These are phyloP conservation scores for Poeciliopsis turrubarensis DNA, from an alignment of 2,113 vertebrate genomes.

Conservation along the genomic window DNA sequence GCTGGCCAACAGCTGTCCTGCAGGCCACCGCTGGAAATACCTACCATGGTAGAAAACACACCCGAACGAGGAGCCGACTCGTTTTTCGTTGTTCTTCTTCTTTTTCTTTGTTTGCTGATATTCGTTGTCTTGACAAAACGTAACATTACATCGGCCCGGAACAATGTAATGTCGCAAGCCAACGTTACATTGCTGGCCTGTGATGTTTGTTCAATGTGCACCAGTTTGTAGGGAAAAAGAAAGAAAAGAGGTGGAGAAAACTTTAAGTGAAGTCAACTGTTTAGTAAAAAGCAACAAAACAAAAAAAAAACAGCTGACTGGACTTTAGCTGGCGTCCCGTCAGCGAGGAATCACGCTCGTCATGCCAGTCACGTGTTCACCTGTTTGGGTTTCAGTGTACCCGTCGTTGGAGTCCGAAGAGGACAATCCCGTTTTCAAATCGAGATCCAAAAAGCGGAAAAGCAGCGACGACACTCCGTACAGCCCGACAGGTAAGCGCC, in stretches of 20 bases:
- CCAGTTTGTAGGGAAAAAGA: too few relatives aligned
- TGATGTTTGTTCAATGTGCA: too few relatives aligned
- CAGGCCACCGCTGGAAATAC: conserved; percentile 24
- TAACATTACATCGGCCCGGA: too few relatives aligned
- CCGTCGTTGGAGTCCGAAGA: conserved; percentile 97
- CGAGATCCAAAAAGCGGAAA: conserved; percentile 98
- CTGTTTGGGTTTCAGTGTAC: conserved; percentile 83
- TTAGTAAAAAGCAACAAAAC: too few relatives aligned
- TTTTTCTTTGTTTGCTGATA: too few relatives aligned
- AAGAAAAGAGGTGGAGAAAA: too few relatives aligned
- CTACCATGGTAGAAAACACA: conserved; percentile 31
- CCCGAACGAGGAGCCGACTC: conserved; percentile 21
- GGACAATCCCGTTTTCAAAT: conserved; percentile 98
- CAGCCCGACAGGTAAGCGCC: conserved; percentile 89
- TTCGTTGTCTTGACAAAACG: too few relatives aligned
- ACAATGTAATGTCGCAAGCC: too few relatives aligned
- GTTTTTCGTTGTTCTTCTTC: too few relatives aligned
- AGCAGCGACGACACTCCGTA: conserved; percentile 96
- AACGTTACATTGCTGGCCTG: too few relatives aligned
- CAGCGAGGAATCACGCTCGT: conserved; percentile 1
- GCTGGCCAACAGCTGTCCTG: conserved; percentile 75
- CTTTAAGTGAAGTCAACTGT: too few relatives aligned
- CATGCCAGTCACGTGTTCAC: conserved; percentile 4
- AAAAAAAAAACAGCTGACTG: conserved; percentile 5
- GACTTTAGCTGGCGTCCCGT: conserved; percentile 15